Evolutionary conservation across 2,113 vertebrate genomes (phyloP).

Genomic region (Corydoras sp.): DNA sequence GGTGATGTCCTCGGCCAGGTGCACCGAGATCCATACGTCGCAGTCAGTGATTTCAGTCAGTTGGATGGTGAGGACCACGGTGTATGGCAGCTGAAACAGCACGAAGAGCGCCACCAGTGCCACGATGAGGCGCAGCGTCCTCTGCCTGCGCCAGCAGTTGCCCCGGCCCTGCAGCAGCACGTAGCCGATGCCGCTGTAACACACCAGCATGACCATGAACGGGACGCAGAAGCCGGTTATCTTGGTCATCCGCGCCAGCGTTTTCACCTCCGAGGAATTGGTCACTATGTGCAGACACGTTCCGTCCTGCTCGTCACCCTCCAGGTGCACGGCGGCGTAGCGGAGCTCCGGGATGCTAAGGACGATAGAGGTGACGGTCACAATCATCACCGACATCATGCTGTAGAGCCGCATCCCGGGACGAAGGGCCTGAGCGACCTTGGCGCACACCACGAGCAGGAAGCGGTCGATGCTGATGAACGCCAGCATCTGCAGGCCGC

Average conservation of each 20-base stretch:
- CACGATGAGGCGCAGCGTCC: slow-evolving; percentile 78
- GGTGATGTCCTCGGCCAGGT: slow-evolving; percentile 73
- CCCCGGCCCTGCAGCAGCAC: slow-evolving; percentile 64
- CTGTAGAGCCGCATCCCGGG: slow-evolving; percentile 45
- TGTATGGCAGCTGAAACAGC: slow-evolving; percentile 84
- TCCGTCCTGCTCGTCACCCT: background rate
- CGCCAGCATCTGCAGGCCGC: slow-evolving; percentile 82
- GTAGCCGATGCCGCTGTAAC: slow-evolving; percentile 70
- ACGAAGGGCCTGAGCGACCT: slow-evolving; percentile 52
- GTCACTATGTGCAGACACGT: slow-evolving; percentile 57
- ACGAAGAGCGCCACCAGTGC: slow-evolving; percentile 79
- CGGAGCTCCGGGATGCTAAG: slow-evolving; percentile 78
- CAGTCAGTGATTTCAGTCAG: slow-evolving; percentile 64
- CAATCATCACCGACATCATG: slow-evolving; percentile 47
- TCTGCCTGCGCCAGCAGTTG: slow-evolving; percentile 61
- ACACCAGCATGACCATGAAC: slow-evolving; percentile 73
- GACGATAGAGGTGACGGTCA: slow-evolving; percentile 69
- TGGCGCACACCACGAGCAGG: slow-evolving; percentile 70
- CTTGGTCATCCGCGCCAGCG: slow-evolving; percentile 61
- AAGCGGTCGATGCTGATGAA: slow-evolving; percentile 89
- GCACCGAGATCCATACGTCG: slow-evolving; percentile 54
- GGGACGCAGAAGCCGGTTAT: slow-evolving; percentile 76
- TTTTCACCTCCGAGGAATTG: slow-evolving; percentile 52
- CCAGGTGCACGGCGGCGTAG: slow-evolving; percentile 55
- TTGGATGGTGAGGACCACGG: slow-evolving; percentile 69